Evolutionary conservation across 2,113 vertebrate genomes (phyloP).

Genomic region (Dascyllus trimaculatus): DNA sequence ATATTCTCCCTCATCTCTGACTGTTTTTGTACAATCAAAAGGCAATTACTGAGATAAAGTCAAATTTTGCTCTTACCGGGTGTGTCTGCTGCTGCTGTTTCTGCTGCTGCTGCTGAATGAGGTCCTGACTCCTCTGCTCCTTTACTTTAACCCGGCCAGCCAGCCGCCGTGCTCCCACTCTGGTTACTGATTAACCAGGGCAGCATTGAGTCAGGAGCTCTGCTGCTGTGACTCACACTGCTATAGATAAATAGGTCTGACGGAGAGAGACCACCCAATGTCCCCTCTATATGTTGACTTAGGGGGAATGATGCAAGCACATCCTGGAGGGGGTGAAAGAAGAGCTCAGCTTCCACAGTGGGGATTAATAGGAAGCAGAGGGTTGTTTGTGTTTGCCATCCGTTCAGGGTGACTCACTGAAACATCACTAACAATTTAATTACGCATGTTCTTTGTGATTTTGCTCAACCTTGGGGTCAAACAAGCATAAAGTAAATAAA

Average conservation of each 20-base stretch:
- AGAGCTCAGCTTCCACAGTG: constrained; percentile 29
- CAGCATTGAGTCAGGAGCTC: constrained; percentile 57
- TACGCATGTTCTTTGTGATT: constrained; percentile 21
- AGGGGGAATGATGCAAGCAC: constrained; percentile 40
- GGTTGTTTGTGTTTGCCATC: constrained; percentile 33
- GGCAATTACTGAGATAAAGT: constrained; percentile 1
- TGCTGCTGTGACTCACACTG: constrained; percentile 58
- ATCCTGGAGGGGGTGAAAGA: constrained; percentile 32
- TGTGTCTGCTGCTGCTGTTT: constrained; percentile 28
- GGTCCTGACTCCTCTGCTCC: constrained; percentile 39
- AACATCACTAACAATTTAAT: constrained; percentile 9
- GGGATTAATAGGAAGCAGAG: neutral
- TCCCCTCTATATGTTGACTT: constrained; percentile 61
- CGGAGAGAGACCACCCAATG: constrained; percentile 46
- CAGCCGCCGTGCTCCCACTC: constrained; percentile 16
- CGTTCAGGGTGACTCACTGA: constrained; percentile 48
- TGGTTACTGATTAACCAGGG: constrained; percentile 77
- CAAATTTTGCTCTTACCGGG: constrained; percentile 67
- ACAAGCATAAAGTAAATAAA: constrained; percentile 6
- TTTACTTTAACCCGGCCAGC: constrained; percentile 52
- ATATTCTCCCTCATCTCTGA: neutral
- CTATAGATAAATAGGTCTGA: constrained; percentile 60
- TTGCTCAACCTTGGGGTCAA: neutral
- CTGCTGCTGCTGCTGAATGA: constrained; percentile 55
- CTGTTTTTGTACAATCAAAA: constrained; percentile 2